Conservation (phyloP, 2,797 vertebrate species). For the Propithecus deckenii region DNA sequence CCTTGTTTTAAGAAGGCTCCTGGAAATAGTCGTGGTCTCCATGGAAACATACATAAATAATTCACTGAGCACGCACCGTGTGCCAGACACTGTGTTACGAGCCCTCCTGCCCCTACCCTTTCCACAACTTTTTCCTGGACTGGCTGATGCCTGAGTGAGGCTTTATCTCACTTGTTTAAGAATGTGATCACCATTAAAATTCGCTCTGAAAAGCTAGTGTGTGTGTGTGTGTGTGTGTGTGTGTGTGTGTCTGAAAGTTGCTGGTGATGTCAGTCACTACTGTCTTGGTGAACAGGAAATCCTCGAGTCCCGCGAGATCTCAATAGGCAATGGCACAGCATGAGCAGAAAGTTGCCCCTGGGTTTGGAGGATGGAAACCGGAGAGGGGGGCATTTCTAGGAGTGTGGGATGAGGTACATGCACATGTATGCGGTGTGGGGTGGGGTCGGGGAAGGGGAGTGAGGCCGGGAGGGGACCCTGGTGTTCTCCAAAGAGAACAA, state of each 20-base stretch:
- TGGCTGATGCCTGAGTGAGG: background rate
- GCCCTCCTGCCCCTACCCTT: background rate
- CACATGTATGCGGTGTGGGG: fast-evolving
- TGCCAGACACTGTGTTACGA: no score
- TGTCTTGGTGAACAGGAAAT: background rate
- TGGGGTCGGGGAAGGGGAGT: fast-evolving
- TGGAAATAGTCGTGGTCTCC: no score
- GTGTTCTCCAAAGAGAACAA: background rate
- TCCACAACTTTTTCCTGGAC: background rate
- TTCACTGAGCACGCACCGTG: no score
- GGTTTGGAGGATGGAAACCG: background rate
- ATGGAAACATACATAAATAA: no score
- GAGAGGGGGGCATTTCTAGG: background rate
- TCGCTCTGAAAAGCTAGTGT: background rate
- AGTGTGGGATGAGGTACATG: background rate
- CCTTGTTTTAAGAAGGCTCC: no score
- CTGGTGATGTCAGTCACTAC: no score
- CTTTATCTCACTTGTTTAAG: background rate
- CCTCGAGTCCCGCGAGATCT: background rate
- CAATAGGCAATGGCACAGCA: background rate
- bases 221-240: no score
- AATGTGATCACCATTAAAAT: background rate
- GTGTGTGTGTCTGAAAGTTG: background rate
- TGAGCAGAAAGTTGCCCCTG: background rate
- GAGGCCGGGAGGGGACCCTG: no score